Conservation (phyloP, 1,140 invertebrate species). For the Spodoptera litura region DNA sequence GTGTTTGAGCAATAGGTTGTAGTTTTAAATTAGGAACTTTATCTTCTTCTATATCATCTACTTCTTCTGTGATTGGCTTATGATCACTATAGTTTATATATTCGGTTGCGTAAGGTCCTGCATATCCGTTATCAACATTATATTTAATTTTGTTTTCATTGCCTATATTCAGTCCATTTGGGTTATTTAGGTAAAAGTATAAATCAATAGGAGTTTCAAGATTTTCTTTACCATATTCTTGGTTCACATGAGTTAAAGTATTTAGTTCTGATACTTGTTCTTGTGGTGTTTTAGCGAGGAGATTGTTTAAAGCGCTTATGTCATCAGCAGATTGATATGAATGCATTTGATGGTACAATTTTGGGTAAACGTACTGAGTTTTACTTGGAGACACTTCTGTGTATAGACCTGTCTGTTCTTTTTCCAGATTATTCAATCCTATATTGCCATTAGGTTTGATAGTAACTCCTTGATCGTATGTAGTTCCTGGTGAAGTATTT, state of each 20-base stretch:
- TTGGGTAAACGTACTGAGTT: conserved; percentile 65
- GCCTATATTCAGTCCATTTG: conserved; percentile 35
- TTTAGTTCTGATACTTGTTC: conserved; percentile 72
- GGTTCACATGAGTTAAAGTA: conserved; percentile 58
- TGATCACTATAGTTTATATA: conserved; percentile 66
- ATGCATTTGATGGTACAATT: conserved; percentile 67
- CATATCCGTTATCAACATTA: conserved; percentile 1
- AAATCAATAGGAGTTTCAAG: conserved; percentile 68
- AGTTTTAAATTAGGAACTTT: conserved; percentile 52
- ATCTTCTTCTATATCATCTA: conserved; percentile 76
- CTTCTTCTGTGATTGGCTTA: conserved; percentile 80
- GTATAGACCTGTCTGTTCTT: conserved; percentile 46
- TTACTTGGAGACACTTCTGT: conserved; percentile 68
- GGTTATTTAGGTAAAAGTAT: conserved; percentile 73
- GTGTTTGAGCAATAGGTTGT: conserved; percentile 44
- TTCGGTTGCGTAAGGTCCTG: conserved; percentile 5
- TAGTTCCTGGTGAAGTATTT: conserved; percentile 62
- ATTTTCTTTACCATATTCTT: conserved; percentile 54
- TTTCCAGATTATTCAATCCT: conserved; percentile 50
- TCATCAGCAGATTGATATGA: conserved; percentile 68
- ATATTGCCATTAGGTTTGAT: conserved; percentile 73
- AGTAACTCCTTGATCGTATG: conserved; percentile 72
- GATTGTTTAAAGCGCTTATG: conserved; percentile 67
- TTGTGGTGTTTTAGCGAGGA: conserved; percentile 66
- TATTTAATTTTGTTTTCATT: conserved; percentile 19